Evolutionary conservation across 2,797 vertebrate genomes (phyloP), one percentile per base, ranked within the genome.

Genomic region (Periophthalmus magnuspinnatus): DNA sequence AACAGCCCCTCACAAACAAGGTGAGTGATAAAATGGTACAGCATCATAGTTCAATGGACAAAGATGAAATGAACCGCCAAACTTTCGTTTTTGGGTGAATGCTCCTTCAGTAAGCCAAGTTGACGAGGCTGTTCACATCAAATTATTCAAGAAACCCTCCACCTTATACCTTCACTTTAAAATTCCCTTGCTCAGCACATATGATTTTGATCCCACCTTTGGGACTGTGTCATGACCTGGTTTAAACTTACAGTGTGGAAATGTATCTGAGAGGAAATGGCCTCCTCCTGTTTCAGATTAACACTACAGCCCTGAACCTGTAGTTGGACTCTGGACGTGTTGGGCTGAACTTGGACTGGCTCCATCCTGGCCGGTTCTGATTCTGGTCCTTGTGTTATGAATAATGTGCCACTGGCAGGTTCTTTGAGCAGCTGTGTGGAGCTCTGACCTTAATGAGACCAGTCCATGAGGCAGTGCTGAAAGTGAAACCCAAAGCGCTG

Each of bases 251-350:
- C 41, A 52, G 22, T 72, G 47, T 69, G 72, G 78, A 59, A 80
- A 84, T 62, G 73, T 63, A 70, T 79, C 80, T 78, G 38, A 24
- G 75, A 73, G 73, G 67, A 69, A 74, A 60, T 10, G 0, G 66
- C 67, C 68, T 78, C 79, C 83, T 79, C 74, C 83, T 91, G 86
- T 79, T 86, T 87, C 78, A 79, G 78, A 87, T 88, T 86, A 89
- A 71, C 76, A 65, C 70, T 62, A 81, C 61, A 82, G 76, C 78
- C 72, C 47, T 86, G 84, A 90, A 89, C 81, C 82, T 81, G 86
- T 87, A 74, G 59, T 80, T 86, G 74, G 81, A 78, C 68, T 78
- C 83, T 71, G 59, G 74, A 66, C 75, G 74, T 65, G 84, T 86
- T 78, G 75, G 56, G 68, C 74, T 84, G 79, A 84, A 78, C 82